Evolutionary conservation across 1,140 invertebrate species (phyloP), one percentile per base, ranked within the genome.

Genomic region (Dolichoris vasculosae): DNA sequence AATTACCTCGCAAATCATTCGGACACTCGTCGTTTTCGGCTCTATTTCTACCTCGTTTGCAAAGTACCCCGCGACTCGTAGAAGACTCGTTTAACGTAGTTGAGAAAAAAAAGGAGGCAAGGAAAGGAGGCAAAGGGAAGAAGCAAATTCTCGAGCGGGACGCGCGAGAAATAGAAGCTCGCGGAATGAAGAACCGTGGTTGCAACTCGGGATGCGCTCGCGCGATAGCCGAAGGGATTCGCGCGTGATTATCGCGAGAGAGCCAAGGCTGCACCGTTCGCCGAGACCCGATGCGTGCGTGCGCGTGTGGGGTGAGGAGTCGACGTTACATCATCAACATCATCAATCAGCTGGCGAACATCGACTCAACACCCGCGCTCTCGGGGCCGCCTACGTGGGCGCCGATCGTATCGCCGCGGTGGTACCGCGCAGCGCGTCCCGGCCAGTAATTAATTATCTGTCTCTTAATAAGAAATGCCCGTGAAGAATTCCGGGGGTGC

Each of bases 291-390:
- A n/a, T 51, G 38, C 35, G 30, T 71, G 71, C 40, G 35, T 8
- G 75, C 38, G 30, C 77, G 17, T 51, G 55, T 30, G 64, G 73
- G 86, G 81, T 30, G 17, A 76, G 86, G 87, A 89, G 89, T 91
- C 90, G 91, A 92, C 90, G 91, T 92, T 91, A 92, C 91, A 92
- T 92, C 92, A 93, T 93, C 92, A 92, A 92, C 91, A 92, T 92
- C 92, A 93, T 93, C 92, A 92, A 93, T 93, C 92, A 92, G 92
- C 91, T 91, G 91, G 91, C 89, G 90, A 92, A 92, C 91, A 92
- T 92, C 90, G 91, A 92, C 91, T 93, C 92, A 92, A 92, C 92
- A 90, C 92, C 90, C 90, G 91, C 90, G 88, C 86, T 40, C 76
- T 79, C 75, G 46, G n/a, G 30, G 20, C 63, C 79, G 86, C 87